A percentile compares a stretch with the other conserved stretches of the same genome.
Evolutionary conservation across 1,140 invertebrate species (phyloP).

Genomic region (Penaeus chinensis): DNA sequence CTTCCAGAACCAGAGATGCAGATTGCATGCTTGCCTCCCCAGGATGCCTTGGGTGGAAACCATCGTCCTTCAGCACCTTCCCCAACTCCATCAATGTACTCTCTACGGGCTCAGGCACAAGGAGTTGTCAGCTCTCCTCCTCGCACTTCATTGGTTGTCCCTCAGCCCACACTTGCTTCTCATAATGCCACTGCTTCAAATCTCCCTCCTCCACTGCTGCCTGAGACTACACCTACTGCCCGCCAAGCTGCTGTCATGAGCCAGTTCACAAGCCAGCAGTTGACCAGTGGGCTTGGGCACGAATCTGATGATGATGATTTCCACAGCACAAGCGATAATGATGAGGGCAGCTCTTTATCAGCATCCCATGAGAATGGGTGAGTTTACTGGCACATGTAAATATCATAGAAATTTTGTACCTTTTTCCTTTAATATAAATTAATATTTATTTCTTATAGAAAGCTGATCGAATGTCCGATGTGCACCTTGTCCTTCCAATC

Average conservation of each 20-base stretch:
- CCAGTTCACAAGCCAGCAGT: conserved; percentile 31
- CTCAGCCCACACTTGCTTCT: neutral
- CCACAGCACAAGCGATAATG: conserved; percentile 47
- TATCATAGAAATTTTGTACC: neutral
- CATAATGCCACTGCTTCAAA: neutral
- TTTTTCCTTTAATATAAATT: neutral
- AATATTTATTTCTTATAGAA: neutral
- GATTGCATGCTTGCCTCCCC: conserved; percentile 1
- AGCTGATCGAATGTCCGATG: conserved; percentile 31
- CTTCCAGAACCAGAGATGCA: conserved; percentile 16
- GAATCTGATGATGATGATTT: conserved; percentile 51
- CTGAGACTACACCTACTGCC: conserved; percentile 41
- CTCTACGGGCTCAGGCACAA: neutral
- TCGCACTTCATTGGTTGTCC: neutral
- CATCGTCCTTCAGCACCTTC: neutral
- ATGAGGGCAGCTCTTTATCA: neutral
- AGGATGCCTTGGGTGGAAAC: neutral
- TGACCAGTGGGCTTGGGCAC: neutral
- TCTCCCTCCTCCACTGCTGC: conserved; percentile 50
- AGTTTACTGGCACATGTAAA: too few species aligned
- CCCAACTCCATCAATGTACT: conserved; percentile 3
- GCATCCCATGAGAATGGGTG: too few species aligned
- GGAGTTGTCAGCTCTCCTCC: neutral
- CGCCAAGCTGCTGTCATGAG: conserved; percentile 47
- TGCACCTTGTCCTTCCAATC: conserved; percentile 37